A percentile compares a stretch with the other conserved stretches of the same genome.
Evolutionary conservation across 2,797 vertebrate species (phyloP).

Genomic region (Limnodromus scolopaceus): DNA sequence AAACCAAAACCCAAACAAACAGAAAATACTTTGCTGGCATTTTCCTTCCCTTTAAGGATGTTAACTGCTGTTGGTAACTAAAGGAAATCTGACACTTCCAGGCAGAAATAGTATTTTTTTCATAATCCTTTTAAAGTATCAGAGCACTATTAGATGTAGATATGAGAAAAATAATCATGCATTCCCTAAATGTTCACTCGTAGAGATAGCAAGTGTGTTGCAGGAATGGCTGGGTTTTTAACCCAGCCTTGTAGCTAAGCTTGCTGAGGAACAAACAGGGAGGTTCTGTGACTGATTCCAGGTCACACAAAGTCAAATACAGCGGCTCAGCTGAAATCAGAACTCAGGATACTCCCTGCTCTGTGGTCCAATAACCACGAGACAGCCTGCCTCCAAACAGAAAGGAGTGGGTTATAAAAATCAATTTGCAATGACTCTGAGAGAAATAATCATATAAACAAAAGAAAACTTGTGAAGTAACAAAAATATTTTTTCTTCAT

Average conservation of each 20-base stretch:
- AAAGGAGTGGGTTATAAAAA: slow-evolving; percentile 6
- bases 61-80: background rate
- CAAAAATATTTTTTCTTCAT: background rate
- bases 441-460: background rate
- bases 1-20: background rate
- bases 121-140: background rate
- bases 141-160: background rate
- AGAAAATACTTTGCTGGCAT: background rate
- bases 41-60: background rate
- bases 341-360: background rate
- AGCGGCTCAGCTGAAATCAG: background rate
- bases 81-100: background rate
- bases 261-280: background rate
- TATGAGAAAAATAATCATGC: background rate
- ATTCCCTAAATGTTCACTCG: background rate
- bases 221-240: background rate
- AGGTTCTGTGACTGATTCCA: background rate
- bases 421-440: slow-evolving; percentile 18
- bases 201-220: background rate
- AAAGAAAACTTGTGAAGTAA: background rate
- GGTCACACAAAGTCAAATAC: slow-evolving; percentile 39
- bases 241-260: background rate
- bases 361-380: slow-evolving; percentile 8
- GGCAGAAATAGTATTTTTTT: background rate
- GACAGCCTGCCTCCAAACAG: slow-evolving; percentile 5